Conservation (phyloP, 2,113 vertebrate genomes). For the Micronycteris hirsuta region DNA sequence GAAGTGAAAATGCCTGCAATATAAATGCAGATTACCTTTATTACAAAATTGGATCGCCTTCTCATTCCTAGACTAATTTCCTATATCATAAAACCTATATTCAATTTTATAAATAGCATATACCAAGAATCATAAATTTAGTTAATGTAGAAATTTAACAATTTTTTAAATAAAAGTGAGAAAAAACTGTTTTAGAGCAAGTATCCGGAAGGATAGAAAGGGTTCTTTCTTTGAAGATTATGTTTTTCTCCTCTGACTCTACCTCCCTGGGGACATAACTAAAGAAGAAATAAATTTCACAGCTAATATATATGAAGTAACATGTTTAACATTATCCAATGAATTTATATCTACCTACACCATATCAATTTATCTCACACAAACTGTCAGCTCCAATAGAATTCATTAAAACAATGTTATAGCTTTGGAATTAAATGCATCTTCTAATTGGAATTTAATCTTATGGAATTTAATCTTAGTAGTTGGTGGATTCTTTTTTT, state of each 20-base stretch:
- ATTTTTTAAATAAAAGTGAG: slow-evolving; percentile 66
- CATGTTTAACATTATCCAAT: slow-evolving; percentile 79
- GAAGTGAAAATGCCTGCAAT: slow-evolving; percentile 53
- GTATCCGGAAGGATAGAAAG: slow-evolving; percentile 67
- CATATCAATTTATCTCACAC: slow-evolving; percentile 82
- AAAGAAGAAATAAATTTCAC: slow-evolving; percentile 80
- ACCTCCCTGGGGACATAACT: slow-evolving; percentile 74
- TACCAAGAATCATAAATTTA: slow-evolving; percentile 64
- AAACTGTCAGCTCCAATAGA: slow-evolving; percentile 87
- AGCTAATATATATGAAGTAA: slow-evolving; percentile 80
- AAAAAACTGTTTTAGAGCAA: slow-evolving; percentile 59
- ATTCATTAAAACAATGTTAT: slow-evolving; percentile 87
- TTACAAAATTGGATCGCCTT: slow-evolving; percentile 51
- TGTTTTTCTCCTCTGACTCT: slow-evolving; percentile 55
- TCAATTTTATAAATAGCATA: slow-evolving; percentile 72
- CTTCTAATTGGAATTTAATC: slow-evolving; percentile 91
- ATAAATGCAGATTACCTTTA: slow-evolving; percentile 60
- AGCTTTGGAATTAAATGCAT: slow-evolving; percentile 82
- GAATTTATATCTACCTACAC: slow-evolving; percentile 81
- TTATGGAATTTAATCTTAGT: slow-evolving; percentile 82
- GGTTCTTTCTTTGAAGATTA: slow-evolving; percentile 65
- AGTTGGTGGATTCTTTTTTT: slow-evolving; percentile 83
- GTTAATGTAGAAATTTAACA: slow-evolving; percentile 56
- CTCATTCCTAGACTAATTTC: slow-evolving; percentile 67
- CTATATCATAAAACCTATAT: slow-evolving; percentile 68